Percentiles rank a stretch among this genome's conserved stretches.
Conservation (phyloP, 2,888 invertebrate genomes). For the Helobdella robusta region DNA sequence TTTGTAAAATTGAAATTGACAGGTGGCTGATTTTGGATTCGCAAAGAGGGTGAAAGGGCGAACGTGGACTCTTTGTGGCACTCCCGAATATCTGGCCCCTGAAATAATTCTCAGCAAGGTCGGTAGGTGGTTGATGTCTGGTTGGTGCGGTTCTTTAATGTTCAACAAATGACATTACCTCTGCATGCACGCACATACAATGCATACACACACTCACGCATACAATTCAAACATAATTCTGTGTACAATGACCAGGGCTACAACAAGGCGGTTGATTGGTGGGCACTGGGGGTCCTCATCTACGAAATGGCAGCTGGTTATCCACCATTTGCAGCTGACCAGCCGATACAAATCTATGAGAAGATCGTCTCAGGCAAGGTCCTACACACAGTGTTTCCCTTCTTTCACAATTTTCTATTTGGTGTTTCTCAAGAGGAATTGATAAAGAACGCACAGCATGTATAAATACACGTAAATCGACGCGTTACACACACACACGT, state of each 20-base stretch:
- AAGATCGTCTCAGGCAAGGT: slow-evolving; percentile 98
- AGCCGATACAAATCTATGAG: slow-evolving; percentile 99
- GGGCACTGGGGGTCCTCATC: slow-evolving; percentile 65
- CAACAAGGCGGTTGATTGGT: slow-evolving; percentile 99
- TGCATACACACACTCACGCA: slow-evolving; percentile 58
- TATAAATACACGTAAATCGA: no score
- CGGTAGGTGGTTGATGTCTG: no score
- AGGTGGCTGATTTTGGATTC: slow-evolving; percentile 98
- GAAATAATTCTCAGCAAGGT: slow-evolving; percentile 59
- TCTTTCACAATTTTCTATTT: no score
- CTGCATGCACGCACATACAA: no score
- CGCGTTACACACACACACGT: no score
- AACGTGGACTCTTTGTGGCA: slow-evolving; percentile 99
- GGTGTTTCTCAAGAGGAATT: no score
- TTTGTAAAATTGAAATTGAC: not conserved
- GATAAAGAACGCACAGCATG: no score
- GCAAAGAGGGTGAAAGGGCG: slow-evolving; percentile 98
- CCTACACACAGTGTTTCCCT: no score
- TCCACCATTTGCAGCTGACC: slow-evolving; percentile 98
- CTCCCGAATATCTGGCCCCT: slow-evolving; percentile 72
- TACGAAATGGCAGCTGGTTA: slow-evolving; percentile 63
- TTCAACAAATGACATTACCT: slow-evolving; percentile 70
- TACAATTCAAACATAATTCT: slow-evolving; percentile 59
- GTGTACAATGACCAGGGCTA: slow-evolving; percentile 63
- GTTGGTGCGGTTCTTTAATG: not conserved